A percentile compares a stretch with the other conserved stretches of the same genome.
Evolutionary conservation across 2,113 vertebrate genomes (phyloP).

Genomic region (Regulus satrapa): DNA sequence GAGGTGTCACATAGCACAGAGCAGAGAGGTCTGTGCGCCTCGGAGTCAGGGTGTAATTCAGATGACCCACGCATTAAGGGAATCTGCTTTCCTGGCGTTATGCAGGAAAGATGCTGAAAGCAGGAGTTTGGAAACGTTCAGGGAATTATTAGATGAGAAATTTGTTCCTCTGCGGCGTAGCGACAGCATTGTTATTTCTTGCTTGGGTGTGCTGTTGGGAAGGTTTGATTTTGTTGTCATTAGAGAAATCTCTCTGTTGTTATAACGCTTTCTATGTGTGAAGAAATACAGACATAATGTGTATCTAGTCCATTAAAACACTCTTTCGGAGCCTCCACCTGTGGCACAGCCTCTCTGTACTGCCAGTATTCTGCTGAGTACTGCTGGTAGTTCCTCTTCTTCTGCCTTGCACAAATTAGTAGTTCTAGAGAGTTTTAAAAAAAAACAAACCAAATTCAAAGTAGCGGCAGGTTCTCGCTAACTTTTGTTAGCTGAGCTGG

Average conservation of each 20-base stretch:
- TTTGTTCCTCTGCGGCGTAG: neutral
- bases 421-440: neutral
- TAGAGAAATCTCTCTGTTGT: constrained; percentile 67
- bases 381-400: constrained; percentile 15
- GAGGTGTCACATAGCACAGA: constrained; percentile 36
- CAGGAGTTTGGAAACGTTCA: neutral
- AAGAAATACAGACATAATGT: constrained; percentile 65
- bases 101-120: constrained; percentile 12
- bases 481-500: constrained; percentile 27
- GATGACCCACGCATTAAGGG: neutral
- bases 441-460: neutral
- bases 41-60: neutral
- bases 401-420: neutral
- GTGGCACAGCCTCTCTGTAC: constrained; percentile 29
- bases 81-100: constrained; percentile 13
- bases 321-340: constrained; percentile 56
- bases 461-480: neutral
- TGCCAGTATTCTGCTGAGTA: constrained; percentile 29
- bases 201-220: constrained; percentile 57
- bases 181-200: constrained; percentile 63
- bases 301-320: constrained; percentile 54
- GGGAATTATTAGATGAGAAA: constrained; percentile 16
- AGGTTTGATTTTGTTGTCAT: constrained; percentile 69
- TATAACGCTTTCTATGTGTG: constrained; percentile 65
- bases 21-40: neutral